These are phyloP conservation scores for Rhynchonycteris naso DNA, from an alignment of 2,797 vertebrate genomes.

Conservation along the genomic window DNA sequence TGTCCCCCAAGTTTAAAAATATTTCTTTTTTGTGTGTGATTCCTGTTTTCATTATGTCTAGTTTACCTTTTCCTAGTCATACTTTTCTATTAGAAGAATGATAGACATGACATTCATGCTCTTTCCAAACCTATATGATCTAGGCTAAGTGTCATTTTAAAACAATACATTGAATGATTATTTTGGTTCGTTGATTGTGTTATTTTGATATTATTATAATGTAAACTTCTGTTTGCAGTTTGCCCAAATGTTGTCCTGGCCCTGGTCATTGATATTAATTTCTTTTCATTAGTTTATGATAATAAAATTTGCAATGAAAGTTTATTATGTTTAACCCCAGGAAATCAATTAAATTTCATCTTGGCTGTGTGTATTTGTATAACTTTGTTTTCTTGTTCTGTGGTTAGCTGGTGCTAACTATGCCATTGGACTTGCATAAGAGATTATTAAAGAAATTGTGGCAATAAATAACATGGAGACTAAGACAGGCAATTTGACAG, in stretches of 20 bases:
- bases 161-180: background rate
- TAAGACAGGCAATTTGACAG: background rate
- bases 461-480: background rate
- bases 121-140: background rate
- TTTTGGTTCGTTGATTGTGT: background rate
- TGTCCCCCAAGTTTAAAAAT: background rate
- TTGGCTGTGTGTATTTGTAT: background rate
- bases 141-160: background rate
- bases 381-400: background rate
- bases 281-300: background rate
- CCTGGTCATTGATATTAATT: background rate
- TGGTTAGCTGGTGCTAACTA: background rate
- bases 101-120: background rate
- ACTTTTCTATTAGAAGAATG: background rate
- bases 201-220: background rate
- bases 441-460: background rate
- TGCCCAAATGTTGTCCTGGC: background rate
- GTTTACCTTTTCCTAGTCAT: background rate
- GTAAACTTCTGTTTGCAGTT: background rate
- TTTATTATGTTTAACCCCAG: background rate
- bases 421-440: background rate
- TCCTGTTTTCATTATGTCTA: background rate
- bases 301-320: background rate
- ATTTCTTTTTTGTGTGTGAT: background rate
- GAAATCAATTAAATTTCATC: conserved; percentile 16